Percentiles rank a stretch among this genome's conserved stretches.
phyloP scores from a whole-genome alignment of 37 sponge, comb jelly and placozoan species.

The Agelas oroides region DNA sequence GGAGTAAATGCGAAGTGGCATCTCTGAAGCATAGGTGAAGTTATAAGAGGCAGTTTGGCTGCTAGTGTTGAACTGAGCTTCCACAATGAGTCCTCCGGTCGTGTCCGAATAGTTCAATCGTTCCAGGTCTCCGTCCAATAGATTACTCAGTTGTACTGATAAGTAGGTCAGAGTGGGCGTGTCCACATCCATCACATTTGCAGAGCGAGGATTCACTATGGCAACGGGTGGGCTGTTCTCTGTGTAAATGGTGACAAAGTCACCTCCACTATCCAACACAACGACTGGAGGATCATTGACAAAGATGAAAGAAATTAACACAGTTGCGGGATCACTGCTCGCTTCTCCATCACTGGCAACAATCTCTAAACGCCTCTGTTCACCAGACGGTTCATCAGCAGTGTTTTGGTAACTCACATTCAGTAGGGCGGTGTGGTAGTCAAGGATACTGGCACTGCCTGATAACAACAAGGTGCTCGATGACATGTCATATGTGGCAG shows the following conservation, averaged over 20 bases:
- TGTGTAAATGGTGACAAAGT: constrained; percentile 25
- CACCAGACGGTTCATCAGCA: constrained; percentile 61
- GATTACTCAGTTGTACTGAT: constrained; percentile 4
- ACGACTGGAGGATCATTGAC: constrained; percentile 69
- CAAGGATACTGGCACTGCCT: neutral
- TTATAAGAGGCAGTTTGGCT: neutral
- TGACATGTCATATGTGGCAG: neutral
- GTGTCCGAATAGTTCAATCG: constrained; percentile 5
- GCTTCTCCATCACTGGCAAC: constrained; percentile 59
- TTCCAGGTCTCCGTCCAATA: constrained; percentile 46
- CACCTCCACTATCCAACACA: neutral
- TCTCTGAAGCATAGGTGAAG: constrained; percentile 11
- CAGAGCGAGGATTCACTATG: constrained; percentile 26
- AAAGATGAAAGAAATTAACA: constrained; percentile 16
- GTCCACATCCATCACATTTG: constrained; percentile 61
- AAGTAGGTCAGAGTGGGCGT: constrained; percentile 37
- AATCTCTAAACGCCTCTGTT: constrained; percentile 28
- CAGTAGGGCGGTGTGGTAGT: constrained; percentile 33
- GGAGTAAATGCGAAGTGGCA: neutral
- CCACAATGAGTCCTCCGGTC: constrained; percentile 10
- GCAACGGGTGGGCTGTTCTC: constrained; percentile 51
- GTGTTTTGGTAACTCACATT: constrained; percentile 52
- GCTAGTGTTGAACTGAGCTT: neutral
- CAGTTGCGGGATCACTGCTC: constrained; percentile 30
- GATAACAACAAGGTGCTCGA: neutral